Evolutionary conservation across 1,140 invertebrate species (phyloP).

Genomic region (Sarcophaga peregrina): DNA sequence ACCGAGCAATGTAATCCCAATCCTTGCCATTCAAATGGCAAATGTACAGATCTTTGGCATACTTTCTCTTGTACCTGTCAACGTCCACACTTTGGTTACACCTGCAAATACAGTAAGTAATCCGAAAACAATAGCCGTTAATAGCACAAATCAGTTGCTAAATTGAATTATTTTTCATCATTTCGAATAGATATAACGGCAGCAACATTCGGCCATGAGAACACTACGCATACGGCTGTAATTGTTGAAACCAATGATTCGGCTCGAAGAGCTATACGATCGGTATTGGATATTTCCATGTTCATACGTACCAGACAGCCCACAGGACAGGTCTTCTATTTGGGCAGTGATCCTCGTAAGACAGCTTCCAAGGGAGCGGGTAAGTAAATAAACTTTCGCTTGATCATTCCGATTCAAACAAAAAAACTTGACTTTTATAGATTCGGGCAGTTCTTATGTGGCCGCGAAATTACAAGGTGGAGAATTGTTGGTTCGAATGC

Average conservation of each 20-base stretch:
- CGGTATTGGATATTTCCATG: slow-evolving; percentile 90
- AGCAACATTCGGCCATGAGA: slow-evolving; percentile 90
- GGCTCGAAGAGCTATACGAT: slow-evolving; percentile 77
- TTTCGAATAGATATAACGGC: slow-evolving; percentile 78
- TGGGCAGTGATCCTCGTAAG: slow-evolving; percentile 76
- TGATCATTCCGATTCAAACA: not conserved
- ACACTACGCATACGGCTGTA: slow-evolving; percentile 76
- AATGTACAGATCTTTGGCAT: slow-evolving; percentile 90
- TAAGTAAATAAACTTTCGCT: slow-evolving; percentile 46
- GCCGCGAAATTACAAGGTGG: slow-evolving; percentile 81
- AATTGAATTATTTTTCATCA: not conserved
- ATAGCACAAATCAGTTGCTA: not conserved
- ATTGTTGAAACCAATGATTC: slow-evolving; percentile 78
- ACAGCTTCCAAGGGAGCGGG: slow-evolving; percentile 53
- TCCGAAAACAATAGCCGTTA: not conserved
- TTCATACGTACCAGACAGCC: slow-evolving; percentile 88
- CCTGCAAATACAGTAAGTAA: slow-evolving; percentile 85
- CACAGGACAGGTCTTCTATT: slow-evolving; percentile 87
- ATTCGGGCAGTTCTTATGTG: slow-evolving; percentile 73
- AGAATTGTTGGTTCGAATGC: slow-evolving; percentile 80
- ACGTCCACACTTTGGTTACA: slow-evolving; percentile 85
- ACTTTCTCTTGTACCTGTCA: slow-evolving; percentile 87
- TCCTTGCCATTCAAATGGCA: slow-evolving; percentile 86
- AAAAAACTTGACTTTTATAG: slow-evolving; percentile 43
- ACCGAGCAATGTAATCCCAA: slow-evolving; percentile 84